Evolutionary conservation across 2,888 invertebrate genomes (phyloP).

Genomic region (Leptopterna dolabrata): DNA sequence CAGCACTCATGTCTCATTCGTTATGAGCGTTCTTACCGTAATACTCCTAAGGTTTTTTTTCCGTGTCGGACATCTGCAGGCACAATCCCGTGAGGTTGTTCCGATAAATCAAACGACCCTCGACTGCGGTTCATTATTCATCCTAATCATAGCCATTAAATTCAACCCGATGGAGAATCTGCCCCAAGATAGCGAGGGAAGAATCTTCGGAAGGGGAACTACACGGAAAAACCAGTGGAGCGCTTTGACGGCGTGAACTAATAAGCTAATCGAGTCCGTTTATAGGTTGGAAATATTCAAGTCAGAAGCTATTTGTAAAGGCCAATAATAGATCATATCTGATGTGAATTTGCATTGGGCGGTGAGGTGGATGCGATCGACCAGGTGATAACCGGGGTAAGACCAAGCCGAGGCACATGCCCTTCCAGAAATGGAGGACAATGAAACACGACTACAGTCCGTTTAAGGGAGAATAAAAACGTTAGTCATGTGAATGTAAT

Average conservation of each 20-base stretch:
- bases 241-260: constrained; percentile 26
- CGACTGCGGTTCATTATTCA: not conserved
- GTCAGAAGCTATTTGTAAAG: constrained; percentile 52
- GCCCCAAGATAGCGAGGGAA: not conserved
- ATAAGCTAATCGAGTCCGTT: constrained; percentile 31
- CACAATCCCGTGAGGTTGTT: not conserved
- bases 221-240: not conserved
- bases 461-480: not conserved
- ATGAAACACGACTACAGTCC: constrained; percentile 16
- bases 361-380: not conserved
- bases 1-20: not conserved
- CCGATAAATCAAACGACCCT: not conserved
- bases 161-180: not conserved
- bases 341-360: constrained; percentile 45
- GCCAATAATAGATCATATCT: constrained; percentile 46
- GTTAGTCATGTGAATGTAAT: not conserved
- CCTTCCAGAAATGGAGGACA: constrained; percentile 46
- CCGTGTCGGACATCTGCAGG: not conserved
- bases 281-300: constrained; percentile 36
- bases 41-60: not conserved
- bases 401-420: constrained; percentile 13
- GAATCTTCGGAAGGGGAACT: not conserved
- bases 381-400: not conserved
- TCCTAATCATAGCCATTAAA: constrained; percentile 28
- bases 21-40: not conserved